Evolutionary conservation across 2,113 vertebrate genomes (phyloP).

Genomic region (Sceloporus tristichus): DNA sequence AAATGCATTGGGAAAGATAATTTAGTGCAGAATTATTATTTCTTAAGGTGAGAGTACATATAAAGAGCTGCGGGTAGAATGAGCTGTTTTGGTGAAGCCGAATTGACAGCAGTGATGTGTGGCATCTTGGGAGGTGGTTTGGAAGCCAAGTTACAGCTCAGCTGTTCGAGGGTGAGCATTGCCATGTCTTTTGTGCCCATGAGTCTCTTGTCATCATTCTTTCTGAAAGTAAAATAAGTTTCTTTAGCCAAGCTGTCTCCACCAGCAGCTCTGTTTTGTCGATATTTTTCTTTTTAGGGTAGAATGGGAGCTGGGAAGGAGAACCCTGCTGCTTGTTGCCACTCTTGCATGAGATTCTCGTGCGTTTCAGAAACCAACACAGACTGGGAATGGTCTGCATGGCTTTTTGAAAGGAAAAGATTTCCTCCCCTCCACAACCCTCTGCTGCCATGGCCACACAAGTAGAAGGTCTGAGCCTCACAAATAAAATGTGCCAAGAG

Average conservation of each 20-base stretch:
- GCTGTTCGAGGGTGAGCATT: not conserved
- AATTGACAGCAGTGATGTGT: too few relatives aligned
- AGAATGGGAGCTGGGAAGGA: not conserved
- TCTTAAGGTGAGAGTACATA: not conserved
- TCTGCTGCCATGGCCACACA: fast-evolving
- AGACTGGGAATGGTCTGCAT: not conserved
- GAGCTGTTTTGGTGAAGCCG: not conserved
- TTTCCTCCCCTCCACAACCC: not conserved
- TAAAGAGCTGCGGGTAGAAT: not conserved
- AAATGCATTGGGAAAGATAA: not conserved
- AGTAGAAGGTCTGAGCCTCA: not conserved
- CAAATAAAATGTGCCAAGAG: not conserved
- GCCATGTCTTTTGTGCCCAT: not conserved
- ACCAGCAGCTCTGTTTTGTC: not conserved
- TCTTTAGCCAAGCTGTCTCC: not conserved
- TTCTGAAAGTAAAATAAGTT: not conserved
- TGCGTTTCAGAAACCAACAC: not conserved
- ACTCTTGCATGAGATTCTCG: fast-evolving
- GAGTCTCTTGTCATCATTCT: not conserved
- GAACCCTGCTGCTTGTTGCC: slow-evolving; percentile 4
- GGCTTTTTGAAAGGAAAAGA: not conserved
- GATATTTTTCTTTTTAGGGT: not conserved
- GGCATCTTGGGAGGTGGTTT: not conserved
- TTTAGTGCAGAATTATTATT: too few relatives aligned
- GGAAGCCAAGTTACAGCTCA: not conserved